These are phyloP conservation scores for Penaeus indicus DNA, from an alignment of 1,140 invertebrate species.

Conservation along the genomic window DNA sequence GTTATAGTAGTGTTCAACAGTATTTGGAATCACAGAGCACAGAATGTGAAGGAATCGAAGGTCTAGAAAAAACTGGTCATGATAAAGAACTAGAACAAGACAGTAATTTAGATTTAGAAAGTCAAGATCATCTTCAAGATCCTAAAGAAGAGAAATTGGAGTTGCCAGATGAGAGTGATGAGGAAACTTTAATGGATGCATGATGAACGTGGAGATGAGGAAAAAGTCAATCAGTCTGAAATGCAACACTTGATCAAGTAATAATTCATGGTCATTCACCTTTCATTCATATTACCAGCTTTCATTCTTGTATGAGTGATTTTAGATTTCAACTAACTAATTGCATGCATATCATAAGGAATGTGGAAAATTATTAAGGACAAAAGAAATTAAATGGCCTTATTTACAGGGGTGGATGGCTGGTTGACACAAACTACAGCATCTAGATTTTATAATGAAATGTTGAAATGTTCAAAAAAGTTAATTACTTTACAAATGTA, in stretches of 20 bases:
- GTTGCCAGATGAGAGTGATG: conserved; percentile 29
- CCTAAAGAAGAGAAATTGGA: conserved; percentile 37
- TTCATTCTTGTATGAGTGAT: no score
- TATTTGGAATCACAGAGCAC: conserved; percentile 39
- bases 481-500: conserved; percentile 4
- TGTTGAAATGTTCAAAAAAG: no score
- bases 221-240: background rate
- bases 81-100: conserved; percentile 15
- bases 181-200: conserved; percentile 36
- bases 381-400: no score
- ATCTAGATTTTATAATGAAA: conserved; percentile 26
- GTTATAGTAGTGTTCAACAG: conserved; percentile 49
- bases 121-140: background rate
- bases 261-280: no score
- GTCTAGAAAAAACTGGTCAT: background rate
- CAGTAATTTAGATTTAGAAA: background rate
- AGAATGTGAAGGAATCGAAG: background rate
- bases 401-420: background rate
- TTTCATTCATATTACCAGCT: no score
- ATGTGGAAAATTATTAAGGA: no score
- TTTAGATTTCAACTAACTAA: no score
- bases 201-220: conserved; percentile 23
- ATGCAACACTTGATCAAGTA: background rate
- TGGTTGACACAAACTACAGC: conserved; percentile 31
- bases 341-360: no score